Base-by-base conservation (phyloP, 1,140 invertebrate species). In the Drosophila kepulauana region DNA sequence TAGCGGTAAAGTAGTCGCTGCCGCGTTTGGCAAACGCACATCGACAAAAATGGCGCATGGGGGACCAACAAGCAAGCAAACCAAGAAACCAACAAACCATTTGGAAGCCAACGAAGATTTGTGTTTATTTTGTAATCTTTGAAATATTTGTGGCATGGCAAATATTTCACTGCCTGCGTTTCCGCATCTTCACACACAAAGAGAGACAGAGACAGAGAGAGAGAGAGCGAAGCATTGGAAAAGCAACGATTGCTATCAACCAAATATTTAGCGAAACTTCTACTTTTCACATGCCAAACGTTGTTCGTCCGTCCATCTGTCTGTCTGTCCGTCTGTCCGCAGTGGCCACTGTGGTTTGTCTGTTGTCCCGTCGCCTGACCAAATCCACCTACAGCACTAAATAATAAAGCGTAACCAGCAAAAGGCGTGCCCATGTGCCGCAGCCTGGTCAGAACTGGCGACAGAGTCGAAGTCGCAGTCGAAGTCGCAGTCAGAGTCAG, bases 361-460 rank as follows among this genome's bases (percentile, higher is more conserved):
- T 43, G 30, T 20, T 20, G 15, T 35, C 33, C 16, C 16, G 7
- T 35, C 58, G 25, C 15, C 66, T 66, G 69, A 28, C 15, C 33
- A 41, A 70, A 77, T 82, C 84, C 85, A 78, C 84, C 81, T 80
- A 87, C 85, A 80, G 78, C 78, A 81, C 85, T 89, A 81, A 88
- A 88, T 89, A 88, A 88, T 88, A 88, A 88, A 88, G 85, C 81
- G 81, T 85, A 88, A 88, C 85, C 81, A 89, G 85, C 75, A 89
- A 89, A 89, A 89, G 85, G 85, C 85, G 85, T 89, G 78, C 85
- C 81, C 66, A 41, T 35, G 13, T 63, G 48, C 74, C 68, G 66
- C 51, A 15, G 63, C 74, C 56, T 71, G 72, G 54, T 61, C 64
- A 52, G 52, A 20, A 51, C 30, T 38, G 25, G 54, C 15, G 25